Evolutionary conservation across 2,888 invertebrate genomes (phyloP).

Genomic region (Allacma fusca): DNA sequence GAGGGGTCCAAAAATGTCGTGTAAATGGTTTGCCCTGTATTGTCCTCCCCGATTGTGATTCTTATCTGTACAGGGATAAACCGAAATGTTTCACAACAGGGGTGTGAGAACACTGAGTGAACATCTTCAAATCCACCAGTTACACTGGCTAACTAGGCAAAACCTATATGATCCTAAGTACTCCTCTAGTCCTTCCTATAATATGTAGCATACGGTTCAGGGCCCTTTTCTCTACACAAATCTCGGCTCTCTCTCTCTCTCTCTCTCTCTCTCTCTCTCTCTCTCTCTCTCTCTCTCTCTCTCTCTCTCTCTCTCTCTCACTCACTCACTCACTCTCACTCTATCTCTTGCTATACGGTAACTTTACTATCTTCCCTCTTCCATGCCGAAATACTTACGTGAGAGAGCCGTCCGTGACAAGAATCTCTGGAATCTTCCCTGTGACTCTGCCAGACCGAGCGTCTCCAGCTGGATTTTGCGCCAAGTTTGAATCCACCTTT

Average conservation of each 20-base stretch:
- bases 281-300: no score
- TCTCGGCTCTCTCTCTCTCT: no score
- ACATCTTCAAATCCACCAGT: conserved; percentile 29
- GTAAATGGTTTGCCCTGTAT: conserved; percentile 49
- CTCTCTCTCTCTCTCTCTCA: not conserved
- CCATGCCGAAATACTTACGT: not conserved
- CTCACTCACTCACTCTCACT: no score
- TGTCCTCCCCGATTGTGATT: conserved; percentile 52
- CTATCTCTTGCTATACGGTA: not conserved
- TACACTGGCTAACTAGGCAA: conserved; percentile 14
- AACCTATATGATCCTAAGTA: not conserved
- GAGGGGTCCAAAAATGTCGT: conserved; percentile 53
- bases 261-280: not conserved
- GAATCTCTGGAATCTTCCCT: conserved; percentile 33
- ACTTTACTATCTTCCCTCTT: not conserved
- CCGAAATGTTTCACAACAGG: conserved; percentile 57
- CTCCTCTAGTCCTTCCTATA: not conserved
- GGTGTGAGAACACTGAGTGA: conserved; percentile 56
- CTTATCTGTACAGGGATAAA: conserved; percentile 53
- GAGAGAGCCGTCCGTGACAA: conserved; percentile 31
- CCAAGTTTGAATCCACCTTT: conserved; percentile 1
- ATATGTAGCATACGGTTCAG: not conserved
- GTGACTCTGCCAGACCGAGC: conserved; percentile 35
- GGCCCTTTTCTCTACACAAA: not conserved
- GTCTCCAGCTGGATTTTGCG: conserved; percentile 31